Evolutionary conservation across 2,113 vertebrate genomes (phyloP).

Genomic region (pig (Sus scrofa)): T2T-Sscrofa CM000817.6:148979501-148980000

Average conservation of each 20-base stretch:
- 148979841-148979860: conserved; percentile 35
- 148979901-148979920: conserved; percentile 58
- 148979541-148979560: not conserved
- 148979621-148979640: not conserved
- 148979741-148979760: not conserved
- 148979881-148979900: not conserved
- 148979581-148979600: not conserved
- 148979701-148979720: not conserved
- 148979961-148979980: conserved; percentile 51
- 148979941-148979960: conserved; percentile 52
- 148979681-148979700: not conserved
- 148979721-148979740: not conserved
- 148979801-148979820: not conserved
- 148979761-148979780: not conserved
- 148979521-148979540: not conserved
- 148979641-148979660: not conserved
- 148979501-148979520: not conserved
- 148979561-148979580: not conserved
- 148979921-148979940: conserved; percentile 42
- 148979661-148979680: not conserved
- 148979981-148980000: conserved; percentile 34
- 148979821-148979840: conserved; percentile 26
- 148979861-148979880: conserved; percentile 59
- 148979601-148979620: not conserved
- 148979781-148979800: not conserved